Conservation (phyloP, 2,888 invertebrate species). For the Rhabditoides inermis region DNA sequence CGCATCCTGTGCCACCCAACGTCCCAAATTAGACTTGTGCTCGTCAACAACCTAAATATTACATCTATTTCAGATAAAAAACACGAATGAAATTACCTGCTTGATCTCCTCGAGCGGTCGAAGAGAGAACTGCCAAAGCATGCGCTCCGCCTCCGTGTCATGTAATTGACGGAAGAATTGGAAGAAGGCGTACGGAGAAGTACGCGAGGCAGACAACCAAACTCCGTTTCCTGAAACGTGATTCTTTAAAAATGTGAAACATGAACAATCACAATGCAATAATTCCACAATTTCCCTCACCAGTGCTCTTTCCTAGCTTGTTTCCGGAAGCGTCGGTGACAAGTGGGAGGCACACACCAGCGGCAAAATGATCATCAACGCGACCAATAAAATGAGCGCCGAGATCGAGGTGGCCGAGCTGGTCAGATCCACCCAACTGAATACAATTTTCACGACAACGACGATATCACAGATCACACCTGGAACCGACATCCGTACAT, state of each 20-base stretch:
- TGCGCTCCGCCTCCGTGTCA: conserved; percentile 74
- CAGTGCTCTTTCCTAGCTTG: conserved; percentile 91
- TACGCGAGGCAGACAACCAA: conserved; percentile 61
- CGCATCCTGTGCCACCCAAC: conserved; percentile 70
- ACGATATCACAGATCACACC: conserved; percentile 12
- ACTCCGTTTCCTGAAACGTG: conserved; percentile 5
- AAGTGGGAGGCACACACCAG: conserved; percentile 71
- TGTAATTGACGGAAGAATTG: conserved; percentile 75
- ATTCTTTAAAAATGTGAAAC: too few relatives aligned
- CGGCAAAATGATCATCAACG: conserved; percentile 53
- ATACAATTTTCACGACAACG: conserved; percentile 4
- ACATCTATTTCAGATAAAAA: conserved; percentile 16
- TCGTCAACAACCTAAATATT: conserved; percentile 35
- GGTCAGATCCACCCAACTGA: conserved; percentile 87
- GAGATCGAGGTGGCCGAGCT: conserved; percentile 69
- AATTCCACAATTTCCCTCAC: too few relatives aligned
- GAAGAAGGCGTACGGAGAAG: conserved; percentile 79
- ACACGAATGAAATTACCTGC: too few relatives aligned
- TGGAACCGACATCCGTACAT: conserved; percentile 66
- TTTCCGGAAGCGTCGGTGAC: conserved; percentile 83
- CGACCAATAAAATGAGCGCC: conserved; percentile 82
- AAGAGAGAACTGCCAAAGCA: conserved; percentile 75
- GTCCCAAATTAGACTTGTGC: conserved; percentile 64
- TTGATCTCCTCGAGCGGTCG: too few relatives aligned
- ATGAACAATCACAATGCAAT: too few relatives aligned